phyloP scores from a whole-genome alignment of 2,888 invertebrate species.

The Cryptosula pallasiana region DNA sequence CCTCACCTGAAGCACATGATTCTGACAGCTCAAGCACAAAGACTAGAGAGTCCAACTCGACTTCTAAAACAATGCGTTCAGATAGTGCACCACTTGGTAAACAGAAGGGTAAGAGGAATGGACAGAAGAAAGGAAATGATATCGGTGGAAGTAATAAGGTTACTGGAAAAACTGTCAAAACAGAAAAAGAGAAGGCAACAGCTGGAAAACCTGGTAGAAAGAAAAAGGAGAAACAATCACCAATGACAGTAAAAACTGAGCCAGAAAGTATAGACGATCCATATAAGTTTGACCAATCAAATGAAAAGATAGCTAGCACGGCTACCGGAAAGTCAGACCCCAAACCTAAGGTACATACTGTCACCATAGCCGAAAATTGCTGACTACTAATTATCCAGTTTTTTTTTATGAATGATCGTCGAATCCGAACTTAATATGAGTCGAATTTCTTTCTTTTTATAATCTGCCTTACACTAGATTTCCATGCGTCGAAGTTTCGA shows the following conservation, averaged over 20 bases:
- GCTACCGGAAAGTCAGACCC: not conserved
- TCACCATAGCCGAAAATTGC: too few relatives aligned
- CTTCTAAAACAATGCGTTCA: not conserved
- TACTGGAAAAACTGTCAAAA: not conserved
- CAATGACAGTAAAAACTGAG: not conserved
- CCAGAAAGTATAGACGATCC: not conserved
- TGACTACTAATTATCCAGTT: too few relatives aligned
- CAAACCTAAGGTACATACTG: conserved; percentile 2
- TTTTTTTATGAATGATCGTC: too few relatives aligned
- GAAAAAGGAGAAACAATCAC: conserved; percentile 18
- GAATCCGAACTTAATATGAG: too few relatives aligned
- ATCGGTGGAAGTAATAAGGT: not conserved
- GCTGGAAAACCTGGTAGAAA: conserved; percentile 17
- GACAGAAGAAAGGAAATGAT: conserved; percentile 20
- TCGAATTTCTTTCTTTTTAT: too few relatives aligned
- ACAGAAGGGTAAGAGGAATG: not conserved
- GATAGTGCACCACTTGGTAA: not conserved
- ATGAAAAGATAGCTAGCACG: conserved; percentile 1
- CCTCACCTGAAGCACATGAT: not conserved
- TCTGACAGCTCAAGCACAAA: not conserved
- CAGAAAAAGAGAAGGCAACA: not conserved
- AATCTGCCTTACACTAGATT: too few relatives aligned
- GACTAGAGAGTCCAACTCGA: not conserved
- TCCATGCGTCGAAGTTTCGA: too few relatives aligned
- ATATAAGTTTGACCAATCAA: conserved; percentile 13